Conservation (phyloP, 2,797 vertebrate species). For the Chrysolophus pictus region DNA sequence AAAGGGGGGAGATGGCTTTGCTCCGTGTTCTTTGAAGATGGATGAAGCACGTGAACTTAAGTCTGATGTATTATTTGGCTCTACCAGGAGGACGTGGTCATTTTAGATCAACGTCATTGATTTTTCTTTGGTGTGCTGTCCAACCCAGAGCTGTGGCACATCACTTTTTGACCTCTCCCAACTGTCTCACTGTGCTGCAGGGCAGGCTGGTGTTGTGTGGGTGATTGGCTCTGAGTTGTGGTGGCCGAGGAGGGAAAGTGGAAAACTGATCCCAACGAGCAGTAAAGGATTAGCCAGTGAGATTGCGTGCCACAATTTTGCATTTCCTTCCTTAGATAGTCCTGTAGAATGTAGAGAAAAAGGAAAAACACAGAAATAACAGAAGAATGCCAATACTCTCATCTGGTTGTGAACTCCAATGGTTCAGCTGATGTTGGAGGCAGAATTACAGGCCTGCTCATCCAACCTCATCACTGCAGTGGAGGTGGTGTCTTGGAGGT, state of each 20-base stretch:
- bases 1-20: neutral
- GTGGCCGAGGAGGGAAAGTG: neutral
- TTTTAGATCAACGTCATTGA: neutral
- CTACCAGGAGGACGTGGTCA: neutral
- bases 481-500: neutral
- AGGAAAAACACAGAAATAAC: neutral
- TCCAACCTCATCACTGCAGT: neutral
- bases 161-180: neutral
- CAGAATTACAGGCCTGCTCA: conserved; percentile 22
- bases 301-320: neutral
- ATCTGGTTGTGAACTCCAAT: conserved; percentile 17
- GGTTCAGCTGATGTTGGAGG: neutral
- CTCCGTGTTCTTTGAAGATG: neutral
- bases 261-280: neutral
- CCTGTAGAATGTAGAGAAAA: neutral
- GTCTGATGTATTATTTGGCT: conserved; percentile 12
- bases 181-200: neutral
- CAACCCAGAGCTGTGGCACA: neutral
- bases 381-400: neutral
- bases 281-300: conserved; percentile 6
- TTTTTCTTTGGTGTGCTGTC: neutral
- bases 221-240: neutral
- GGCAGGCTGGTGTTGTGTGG: neutral
- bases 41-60: neutral
- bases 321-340: conserved; percentile 25